A percentile compares a stretch with the other conserved stretches of the same genome.
These are phyloP conservation scores for Hoplostethus atlanticus DNA, from an alignment of 2,797 vertebrate species.

Conservation along the genomic window DNA sequence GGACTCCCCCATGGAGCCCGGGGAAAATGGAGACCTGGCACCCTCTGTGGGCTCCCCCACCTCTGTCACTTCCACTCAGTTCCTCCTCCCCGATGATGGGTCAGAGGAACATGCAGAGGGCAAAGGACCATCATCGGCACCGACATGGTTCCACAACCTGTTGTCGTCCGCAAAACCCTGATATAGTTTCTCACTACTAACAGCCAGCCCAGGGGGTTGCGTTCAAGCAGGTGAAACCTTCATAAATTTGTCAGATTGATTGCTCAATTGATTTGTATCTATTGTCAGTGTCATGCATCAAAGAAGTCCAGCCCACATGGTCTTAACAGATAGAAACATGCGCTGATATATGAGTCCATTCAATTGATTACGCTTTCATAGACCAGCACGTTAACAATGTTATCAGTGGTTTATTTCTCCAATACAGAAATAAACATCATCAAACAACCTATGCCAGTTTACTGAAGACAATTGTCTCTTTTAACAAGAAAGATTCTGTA, in stretches of 20 bases:
- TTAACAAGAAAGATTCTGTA: slow-evolving; percentile 42
- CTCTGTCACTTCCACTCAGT: slow-evolving; percentile 94
- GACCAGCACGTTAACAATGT: slow-evolving; percentile 31
- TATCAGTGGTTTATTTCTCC: slow-evolving; percentile 32
- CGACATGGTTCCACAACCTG: slow-evolving; percentile 84
- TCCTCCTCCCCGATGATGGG: slow-evolving; percentile 88
- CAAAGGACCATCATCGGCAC: slow-evolving; percentile 69
- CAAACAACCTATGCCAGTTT: neutral
- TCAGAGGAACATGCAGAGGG: slow-evolving; percentile 84
- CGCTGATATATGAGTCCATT: slow-evolving; percentile 36
- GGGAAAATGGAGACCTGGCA: slow-evolving; percentile 62
- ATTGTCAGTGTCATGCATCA: slow-evolving; percentile 45
- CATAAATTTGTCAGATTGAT: slow-evolving; percentile 19
- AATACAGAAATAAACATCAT: slow-evolving; percentile 12
- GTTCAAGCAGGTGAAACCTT: neutral
- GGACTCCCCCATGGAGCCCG: slow-evolving; percentile 82
- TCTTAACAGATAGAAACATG: neutral
- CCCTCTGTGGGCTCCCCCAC: slow-evolving; percentile 93
- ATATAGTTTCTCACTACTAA: slow-evolving; percentile 48
- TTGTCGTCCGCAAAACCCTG: slow-evolving; percentile 78
- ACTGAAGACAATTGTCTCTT: slow-evolving; percentile 1
- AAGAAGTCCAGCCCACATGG: slow-evolving; percentile 21
- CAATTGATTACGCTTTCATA: slow-evolving; percentile 39
- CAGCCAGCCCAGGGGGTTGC: slow-evolving; percentile 28
- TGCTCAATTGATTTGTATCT: slow-evolving; percentile 9